Evolutionary conservation across 2,888 invertebrate genomes (phyloP).

Genomic region (Malthinus seriepunctatus): DNA sequence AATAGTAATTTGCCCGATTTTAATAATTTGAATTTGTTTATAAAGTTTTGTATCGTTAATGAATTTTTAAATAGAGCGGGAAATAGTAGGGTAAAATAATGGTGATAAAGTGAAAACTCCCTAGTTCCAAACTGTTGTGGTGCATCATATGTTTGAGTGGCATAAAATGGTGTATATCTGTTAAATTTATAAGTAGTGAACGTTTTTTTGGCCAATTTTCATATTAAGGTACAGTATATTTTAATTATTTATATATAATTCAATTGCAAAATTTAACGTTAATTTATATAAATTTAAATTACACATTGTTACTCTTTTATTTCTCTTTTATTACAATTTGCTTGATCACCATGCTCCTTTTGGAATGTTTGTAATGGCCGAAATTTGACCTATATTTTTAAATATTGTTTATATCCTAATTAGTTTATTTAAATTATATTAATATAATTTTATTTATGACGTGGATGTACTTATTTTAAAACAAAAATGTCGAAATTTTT

Average conservation of each 20-base stretch:
- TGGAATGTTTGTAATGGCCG: conserved; percentile 54
- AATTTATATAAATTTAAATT: conserved; percentile 10
- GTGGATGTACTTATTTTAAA: too few species aligned
- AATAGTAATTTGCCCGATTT: too few species aligned
- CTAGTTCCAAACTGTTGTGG: conserved; percentile 37
- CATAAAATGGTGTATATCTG: conserved; percentile 53
- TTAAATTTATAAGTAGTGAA: conserved; percentile 34
- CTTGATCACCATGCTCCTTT: conserved; percentile 50
- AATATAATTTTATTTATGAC: too few species aligned
- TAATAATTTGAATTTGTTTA: too few species aligned
- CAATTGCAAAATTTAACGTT: conserved; percentile 17
- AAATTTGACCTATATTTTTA: conserved; percentile 56
- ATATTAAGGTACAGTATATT: conserved; percentile 45
- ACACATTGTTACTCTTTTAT: conserved; percentile 17
- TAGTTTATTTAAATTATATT: too few species aligned
- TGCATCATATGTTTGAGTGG: conserved; percentile 55
- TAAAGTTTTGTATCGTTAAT: neutral
- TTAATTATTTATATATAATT: conserved; percentile 23
- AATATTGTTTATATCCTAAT: conserved; percentile 37
- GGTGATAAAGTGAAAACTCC: conserved; percentile 26
- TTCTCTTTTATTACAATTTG: conserved; percentile 40
- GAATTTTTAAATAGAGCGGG: conserved; percentile 1
- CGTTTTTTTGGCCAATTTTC: conserved; percentile 44
- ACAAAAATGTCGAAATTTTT: too few species aligned
- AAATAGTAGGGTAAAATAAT: conserved; percentile 5